These are phyloP conservation scores for Eptesicus fuscus DNA, from an alignment of 2,113 vertebrate genomes.

Conservation along the genomic window DNA sequence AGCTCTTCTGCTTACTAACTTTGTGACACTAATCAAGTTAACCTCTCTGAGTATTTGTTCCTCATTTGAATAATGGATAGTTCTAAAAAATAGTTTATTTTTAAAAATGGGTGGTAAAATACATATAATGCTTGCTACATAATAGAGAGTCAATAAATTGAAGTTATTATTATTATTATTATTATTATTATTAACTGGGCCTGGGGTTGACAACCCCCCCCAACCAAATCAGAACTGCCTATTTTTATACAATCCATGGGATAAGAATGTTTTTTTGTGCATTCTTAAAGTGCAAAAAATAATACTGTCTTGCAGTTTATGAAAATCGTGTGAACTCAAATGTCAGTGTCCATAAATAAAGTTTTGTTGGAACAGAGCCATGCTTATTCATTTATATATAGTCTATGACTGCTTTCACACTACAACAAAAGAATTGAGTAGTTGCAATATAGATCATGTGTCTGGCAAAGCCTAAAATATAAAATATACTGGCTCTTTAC, in stretches of 20 bases:
- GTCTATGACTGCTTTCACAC: neutral
- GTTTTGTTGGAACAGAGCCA: neutral
- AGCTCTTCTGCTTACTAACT: neutral
- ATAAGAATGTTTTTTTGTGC: constrained; percentile 3
- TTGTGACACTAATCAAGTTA: neutral
- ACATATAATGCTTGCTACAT: neutral
- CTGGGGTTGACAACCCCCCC: neutral
- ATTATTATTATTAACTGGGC: neutral
- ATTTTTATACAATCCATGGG: neutral
- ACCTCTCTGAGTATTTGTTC: neutral
- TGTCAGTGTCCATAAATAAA: neutral
- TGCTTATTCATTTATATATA: neutral
- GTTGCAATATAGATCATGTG: neutral
- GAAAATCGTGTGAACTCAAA: neutral
- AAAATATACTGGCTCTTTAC: neutral
- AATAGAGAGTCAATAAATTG: neutral
- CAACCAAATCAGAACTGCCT: neutral
- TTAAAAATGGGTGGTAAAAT: neutral
- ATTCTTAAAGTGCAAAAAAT: neutral
- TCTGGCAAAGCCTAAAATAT: neutral
- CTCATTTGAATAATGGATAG: neutral
- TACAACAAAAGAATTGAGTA: neutral
- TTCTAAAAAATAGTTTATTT: neutral
- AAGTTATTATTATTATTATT: neutral
- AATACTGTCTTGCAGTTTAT: neutral